phyloP scores from a whole-genome alignment of 2,888 invertebrate genomes.

The Phalera bucephala region DNA sequence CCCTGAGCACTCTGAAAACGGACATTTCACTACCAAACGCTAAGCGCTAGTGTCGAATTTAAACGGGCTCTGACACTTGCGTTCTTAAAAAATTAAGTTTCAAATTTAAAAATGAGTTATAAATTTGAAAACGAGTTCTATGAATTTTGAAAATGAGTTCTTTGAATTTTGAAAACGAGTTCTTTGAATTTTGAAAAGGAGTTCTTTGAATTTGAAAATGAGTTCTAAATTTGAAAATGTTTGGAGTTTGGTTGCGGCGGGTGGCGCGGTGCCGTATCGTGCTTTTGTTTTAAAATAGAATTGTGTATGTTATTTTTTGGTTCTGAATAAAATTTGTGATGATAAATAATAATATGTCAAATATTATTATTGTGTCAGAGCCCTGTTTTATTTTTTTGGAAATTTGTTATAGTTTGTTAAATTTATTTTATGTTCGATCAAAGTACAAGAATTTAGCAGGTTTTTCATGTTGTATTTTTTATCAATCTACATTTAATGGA shows the following conservation, averaged over 20 bases:
- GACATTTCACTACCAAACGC: slow-evolving; percentile 1
- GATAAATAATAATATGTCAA: background rate
- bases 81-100: slow-evolving; percentile 14
- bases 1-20: background rate
- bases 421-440: too few species aligned
- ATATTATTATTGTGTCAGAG: slow-evolving; percentile 27
- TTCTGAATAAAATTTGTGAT: background rate
- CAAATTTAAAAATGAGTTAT: too few species aligned
- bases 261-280: slow-evolving; percentile 28
- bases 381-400: slow-evolving; percentile 22
- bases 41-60: slow-evolving; percentile 12
- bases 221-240: too few species aligned
- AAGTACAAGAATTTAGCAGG: too few species aligned
- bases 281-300: slow-evolving; percentile 10
- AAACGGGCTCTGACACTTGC: slow-evolving; percentile 34
- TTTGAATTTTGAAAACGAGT: too few species aligned
- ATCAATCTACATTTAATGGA: too few species aligned
- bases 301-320: slow-evolving; percentile 8
- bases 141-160: too few species aligned
- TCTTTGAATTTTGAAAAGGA: too few species aligned
- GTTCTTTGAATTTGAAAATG: too few species aligned
- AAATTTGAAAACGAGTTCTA: slow-evolving; percentile 2
- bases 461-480: too few species aligned
- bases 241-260: slow-evolving; percentile 28
- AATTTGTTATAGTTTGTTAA: too few species aligned